Evolutionary conservation across 2,113 vertebrate genomes (phyloP).

Genomic region (Struthidea cinerea): DNA sequence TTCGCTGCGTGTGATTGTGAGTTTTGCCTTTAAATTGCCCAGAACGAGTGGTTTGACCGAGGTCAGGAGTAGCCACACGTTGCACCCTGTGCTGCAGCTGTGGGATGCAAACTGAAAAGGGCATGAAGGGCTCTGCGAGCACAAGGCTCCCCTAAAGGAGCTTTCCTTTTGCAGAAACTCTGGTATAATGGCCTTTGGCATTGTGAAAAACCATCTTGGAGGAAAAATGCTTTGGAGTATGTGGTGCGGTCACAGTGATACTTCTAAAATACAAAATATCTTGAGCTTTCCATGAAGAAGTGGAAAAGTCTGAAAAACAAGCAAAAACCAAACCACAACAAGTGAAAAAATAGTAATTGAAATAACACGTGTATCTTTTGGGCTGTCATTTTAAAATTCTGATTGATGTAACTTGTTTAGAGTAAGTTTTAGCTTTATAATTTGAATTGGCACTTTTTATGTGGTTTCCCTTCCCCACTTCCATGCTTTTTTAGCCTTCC

Average conservation of each 20-base stretch:
- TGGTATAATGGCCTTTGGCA: background rate
- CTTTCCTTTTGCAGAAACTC: background rate
- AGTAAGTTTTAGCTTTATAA: background rate
- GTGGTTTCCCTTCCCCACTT: background rate
- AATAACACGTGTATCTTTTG: background rate
- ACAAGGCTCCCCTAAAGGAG: background rate
- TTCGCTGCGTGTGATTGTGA: background rate
- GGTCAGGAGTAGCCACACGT: rapidly evolving
- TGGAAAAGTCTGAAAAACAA: background rate
- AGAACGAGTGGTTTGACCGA: background rate
- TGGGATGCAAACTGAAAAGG: background rate
- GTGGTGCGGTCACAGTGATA: background rate
- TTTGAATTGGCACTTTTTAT: background rate
- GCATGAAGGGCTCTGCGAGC: rapidly evolving
- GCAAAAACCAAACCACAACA: background rate
- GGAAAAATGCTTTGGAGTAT: background rate
- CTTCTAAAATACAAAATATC: background rate
- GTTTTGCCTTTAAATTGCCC: background rate
- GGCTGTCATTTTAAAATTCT: background rate
- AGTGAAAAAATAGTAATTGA: background rate
- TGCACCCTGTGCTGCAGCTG: background rate
- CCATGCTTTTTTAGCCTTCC: background rate
- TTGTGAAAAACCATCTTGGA: background rate
- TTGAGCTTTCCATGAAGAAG: background rate
- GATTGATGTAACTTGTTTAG: background rate